Evolutionary conservation across 1,140 invertebrate genomes (phyloP).

Genomic region (Penaeus vannamei): DNA sequence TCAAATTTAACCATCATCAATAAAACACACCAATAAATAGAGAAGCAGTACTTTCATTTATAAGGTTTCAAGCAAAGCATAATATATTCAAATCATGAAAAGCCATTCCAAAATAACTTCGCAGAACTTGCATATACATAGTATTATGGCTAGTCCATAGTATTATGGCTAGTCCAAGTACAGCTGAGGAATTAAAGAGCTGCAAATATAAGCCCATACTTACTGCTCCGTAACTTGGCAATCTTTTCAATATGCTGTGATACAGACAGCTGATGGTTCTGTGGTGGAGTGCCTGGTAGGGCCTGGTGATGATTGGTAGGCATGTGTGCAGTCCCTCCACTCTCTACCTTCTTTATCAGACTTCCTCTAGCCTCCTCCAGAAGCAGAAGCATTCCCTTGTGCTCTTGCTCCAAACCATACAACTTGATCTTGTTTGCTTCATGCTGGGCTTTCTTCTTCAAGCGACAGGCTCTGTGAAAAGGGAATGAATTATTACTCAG

Average conservation of each 20-base stretch:
- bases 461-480: slow-evolving; percentile 84
- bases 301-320: slow-evolving; percentile 8
- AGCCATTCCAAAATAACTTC: no score
- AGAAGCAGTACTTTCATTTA: no score
- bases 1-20: no score
- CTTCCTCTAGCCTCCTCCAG: slow-evolving; percentile 76
- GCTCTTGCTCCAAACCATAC: slow-evolving; percentile 92
- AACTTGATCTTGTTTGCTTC: slow-evolving; percentile 96
- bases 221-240: slow-evolving; percentile 72
- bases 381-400: slow-evolving; percentile 81
- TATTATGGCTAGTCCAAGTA: not conserved
- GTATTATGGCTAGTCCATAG: no score
- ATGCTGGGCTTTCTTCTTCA: slow-evolving; percentile 96
- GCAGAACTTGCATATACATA: no score
- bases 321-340: slow-evolving; percentile 54
- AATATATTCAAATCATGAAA: no score
- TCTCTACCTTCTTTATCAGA: slow-evolving; percentile 66
- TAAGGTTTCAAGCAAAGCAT: no score
- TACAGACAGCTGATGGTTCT: slow-evolving; percentile 76
- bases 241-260: slow-evolving; percentile 80
- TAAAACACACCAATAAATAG: no score
- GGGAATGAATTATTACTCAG: not conserved
- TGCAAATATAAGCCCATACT: slow-evolving; percentile 68
- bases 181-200: not conserved
- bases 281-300: slow-evolving; percentile 73